phyloP scores from a whole-genome alignment of 2,888 invertebrate species.

The Hemaris fuciformis region DNA sequence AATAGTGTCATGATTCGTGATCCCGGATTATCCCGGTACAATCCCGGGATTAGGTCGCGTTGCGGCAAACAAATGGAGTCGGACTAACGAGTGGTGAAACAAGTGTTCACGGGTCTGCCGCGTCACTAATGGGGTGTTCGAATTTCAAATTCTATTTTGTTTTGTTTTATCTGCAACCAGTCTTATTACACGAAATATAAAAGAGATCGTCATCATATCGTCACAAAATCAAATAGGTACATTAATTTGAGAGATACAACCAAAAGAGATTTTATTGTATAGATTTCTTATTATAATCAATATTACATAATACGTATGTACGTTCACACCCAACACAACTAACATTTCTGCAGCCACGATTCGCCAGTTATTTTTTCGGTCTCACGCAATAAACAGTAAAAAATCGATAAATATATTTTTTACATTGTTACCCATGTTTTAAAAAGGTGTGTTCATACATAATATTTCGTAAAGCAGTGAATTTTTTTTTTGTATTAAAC shows the following conservation, averaged over 20 bases:
- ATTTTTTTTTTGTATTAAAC: too few relatives aligned
- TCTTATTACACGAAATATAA: neutral
- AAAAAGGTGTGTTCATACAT: too few relatives aligned
- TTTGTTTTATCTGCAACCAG: conserved; percentile 32
- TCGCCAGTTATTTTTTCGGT: too few relatives aligned
- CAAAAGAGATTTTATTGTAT: too few relatives aligned
- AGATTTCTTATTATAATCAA: too few relatives aligned
- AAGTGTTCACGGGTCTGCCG: conserved; percentile 49
- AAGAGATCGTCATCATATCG: neutral
- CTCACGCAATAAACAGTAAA: too few relatives aligned
- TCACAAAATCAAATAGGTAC: neutral
- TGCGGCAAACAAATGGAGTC: conserved; percentile 78
- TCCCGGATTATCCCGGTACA: conserved; percentile 76
- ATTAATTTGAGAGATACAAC: neutral
- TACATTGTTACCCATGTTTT: too few relatives aligned
- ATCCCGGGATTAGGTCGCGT: conserved; percentile 75
- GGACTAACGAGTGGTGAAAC: conserved; percentile 63
- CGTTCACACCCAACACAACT: too few relatives aligned
- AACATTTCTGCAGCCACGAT: too few relatives aligned
- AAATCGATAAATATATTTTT: too few relatives aligned
- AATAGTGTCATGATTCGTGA: conserved; percentile 82
- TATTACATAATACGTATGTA: too few relatives aligned
- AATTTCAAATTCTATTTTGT: conserved; percentile 56
- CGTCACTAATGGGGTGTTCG: conserved; percentile 63
- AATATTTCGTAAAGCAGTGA: too few relatives aligned